Evolutionary conservation across 2,113 vertebrate genomes (phyloP), one percentile per base, ranked within the genome.

Genomic region (Donacobius atricapilla): DNA sequence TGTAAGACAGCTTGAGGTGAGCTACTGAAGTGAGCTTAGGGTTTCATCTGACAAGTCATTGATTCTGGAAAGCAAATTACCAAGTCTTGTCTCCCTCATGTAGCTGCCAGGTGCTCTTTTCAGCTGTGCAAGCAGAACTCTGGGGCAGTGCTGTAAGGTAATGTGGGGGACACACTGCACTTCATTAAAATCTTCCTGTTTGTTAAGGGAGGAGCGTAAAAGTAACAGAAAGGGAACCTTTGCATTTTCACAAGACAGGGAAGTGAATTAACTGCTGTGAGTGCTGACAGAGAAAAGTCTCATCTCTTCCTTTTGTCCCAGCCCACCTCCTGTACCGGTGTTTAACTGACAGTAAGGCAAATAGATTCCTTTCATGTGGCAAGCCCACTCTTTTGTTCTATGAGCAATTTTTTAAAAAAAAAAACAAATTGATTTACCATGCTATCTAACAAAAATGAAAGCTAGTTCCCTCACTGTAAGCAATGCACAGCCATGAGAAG

Each of bases 121-220:
- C 68, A 69, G 71, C 14, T 47, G 24, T 19, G 40, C 2, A 1
- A 79, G 54, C 6, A 6, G 33, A 71, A 58, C 24, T 25, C 63
- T 30, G 31, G 6, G 9, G 37, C 35, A 86, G 56, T 0, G 0
- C 65, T 63, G 15, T 11, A 53, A 65, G 51, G 47, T n/a, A 40
- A 47, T 2, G 2, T 16, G 28, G 10, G 35, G 57, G 66, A 89
- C 6, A 18, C 4, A 13, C 15, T 12, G 44, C 33, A 15, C 9
- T 27, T 54, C 18, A 51, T 37, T 28, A 66, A 70, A 83, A 56
- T 25, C 82, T 5, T 57, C 21, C 19, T 44, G 31, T 60, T 63
- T 54, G 21, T 42, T 48, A 47, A 47, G 7, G 21, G 15, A 76
- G 44, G 16, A 80, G 3, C 42, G 30, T 14, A 35, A 15, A 66